A percentile compares a stretch with the other conserved stretches of the same genome.
These are phyloP conservation scores for Dromius quadrimaculatus DNA, from an alignment of 2,888 invertebrate species.

Conservation along the genomic window DNA sequence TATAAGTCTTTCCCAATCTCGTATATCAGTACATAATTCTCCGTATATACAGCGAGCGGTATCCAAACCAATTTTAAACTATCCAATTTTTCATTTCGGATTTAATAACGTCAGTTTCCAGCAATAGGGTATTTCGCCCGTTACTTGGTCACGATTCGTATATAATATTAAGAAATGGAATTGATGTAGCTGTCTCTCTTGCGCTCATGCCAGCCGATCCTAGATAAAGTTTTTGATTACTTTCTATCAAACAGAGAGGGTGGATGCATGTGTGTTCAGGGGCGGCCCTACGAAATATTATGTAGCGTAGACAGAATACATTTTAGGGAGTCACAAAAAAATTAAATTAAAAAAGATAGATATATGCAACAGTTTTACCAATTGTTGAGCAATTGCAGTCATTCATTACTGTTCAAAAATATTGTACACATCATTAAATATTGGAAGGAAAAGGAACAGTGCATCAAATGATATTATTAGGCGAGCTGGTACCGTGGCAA, in stretches of 20 bases:
- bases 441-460: no score
- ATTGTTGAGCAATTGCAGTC: no score
- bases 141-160: conserved; percentile 65
- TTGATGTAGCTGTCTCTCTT: conserved; percentile 63
- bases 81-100: conserved; percentile 68
- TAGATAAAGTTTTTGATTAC: conserved; percentile 66
- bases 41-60: conserved; percentile 60
- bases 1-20: conserved; percentile 56
- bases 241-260: conserved; percentile 58
- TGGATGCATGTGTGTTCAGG: conserved; percentile 18
- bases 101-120: conserved; percentile 67
- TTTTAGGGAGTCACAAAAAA: no score
- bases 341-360: no score
- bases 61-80: conserved; percentile 65
- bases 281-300: no score
- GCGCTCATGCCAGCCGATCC: conserved; percentile 57
- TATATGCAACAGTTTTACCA: no score
- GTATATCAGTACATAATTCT: conserved; percentile 62
- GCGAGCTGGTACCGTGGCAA: no score
- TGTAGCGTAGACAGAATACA: no score
- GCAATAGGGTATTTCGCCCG: conserved; percentile 62
- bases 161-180: conserved; percentile 67
- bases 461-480: no score
- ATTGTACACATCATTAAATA: no score
- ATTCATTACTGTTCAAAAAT: no score